Base-by-base conservation (phyloP, 2,888 invertebrate species). In the Odontothrips loti region DNA sequence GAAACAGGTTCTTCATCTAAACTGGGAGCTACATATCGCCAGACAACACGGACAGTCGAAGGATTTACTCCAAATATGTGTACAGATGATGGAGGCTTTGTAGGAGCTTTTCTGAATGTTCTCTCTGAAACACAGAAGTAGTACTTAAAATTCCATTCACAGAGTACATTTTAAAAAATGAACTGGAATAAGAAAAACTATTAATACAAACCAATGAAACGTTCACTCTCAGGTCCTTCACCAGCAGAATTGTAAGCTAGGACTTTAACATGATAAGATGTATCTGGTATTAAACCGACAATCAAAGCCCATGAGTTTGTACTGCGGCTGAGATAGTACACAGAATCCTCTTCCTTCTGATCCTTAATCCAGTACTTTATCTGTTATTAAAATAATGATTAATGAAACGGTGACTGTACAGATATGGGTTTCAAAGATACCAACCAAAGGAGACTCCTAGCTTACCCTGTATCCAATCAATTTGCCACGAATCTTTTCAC, bases 211-310 rank as follows among this genome's bases (percentile, higher is more conserved):
- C 92, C 92, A 83, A 94, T 88, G 86, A 91, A 96, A 78, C 95
- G 90, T 89, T 97, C 97, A 88, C 97, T 97, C 87, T 98, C 97
- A 0, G 97, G 96, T 6, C 98, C 98, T 87, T 97, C 97, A 1
- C 98, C 98, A 6, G 98, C 98, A 0, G 95, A 92, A 89, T 98
- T 98, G 86, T 96, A 98, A 0, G 96, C 97, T 96, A 98, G 97
- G 1, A 96, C 94, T 90, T 96, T 96, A 0, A 98, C 96, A 85
- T 90, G 94, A 88, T 99, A 99, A 86, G 96, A 95, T 0, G 95
- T 96, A 87, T 98, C 94, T 0, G 97, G 96, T 85, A 95, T 93
- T 80, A 99, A 89, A 84, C 98, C 98, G 17, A 98, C 97, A 85
- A 99, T 95, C 2, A 97, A 89, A 0, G 97, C 96, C 93, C 95